Conservation (phyloP, 1,140 invertebrate species). For the Ceratoteleas bidentatus region DNA sequence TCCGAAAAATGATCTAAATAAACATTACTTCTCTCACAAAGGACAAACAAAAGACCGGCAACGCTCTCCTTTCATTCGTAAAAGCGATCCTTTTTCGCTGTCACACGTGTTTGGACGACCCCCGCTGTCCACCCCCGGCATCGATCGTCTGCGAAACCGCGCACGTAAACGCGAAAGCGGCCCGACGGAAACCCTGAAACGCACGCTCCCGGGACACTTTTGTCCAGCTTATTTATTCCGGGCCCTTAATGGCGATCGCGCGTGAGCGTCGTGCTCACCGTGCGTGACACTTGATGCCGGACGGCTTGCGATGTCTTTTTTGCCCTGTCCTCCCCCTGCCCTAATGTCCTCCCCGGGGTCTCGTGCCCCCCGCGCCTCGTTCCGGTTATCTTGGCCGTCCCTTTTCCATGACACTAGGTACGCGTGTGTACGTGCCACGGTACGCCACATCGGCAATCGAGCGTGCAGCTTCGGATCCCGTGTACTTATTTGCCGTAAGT, state of each 20-base stretch:
- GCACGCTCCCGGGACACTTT: slow-evolving; percentile 30
- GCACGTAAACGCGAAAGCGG: neutral
- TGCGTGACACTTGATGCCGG: slow-evolving; percentile 49
- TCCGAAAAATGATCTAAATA: no score
- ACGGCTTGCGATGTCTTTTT: slow-evolving; percentile 6
- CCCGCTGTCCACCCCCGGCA: no score
- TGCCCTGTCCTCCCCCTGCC: neutral
- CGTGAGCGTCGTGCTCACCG: slow-evolving; percentile 30
- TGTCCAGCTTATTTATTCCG: slow-evolving; percentile 51
- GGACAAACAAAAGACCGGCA: no score
- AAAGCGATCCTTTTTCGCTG: no score
- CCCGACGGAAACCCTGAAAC: slow-evolving; percentile 14
- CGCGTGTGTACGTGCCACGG: slow-evolving; percentile 24
- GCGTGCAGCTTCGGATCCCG: slow-evolving; percentile 47
- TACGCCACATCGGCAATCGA: slow-evolving; percentile 56
- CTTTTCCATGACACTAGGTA: slow-evolving; percentile 25
- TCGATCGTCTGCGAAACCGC: neutral
- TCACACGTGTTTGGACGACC: no score
- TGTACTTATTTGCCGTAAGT: slow-evolving; percentile 59
- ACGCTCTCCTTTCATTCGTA: no score
- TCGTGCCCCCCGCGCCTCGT: slow-evolving; percentile 12
- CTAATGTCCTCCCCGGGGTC: neutral
- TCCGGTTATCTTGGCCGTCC: slow-evolving; percentile 38
- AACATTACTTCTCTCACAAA: no score
- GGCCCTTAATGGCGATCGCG: slow-evolving; percentile 47